Conservation (phyloP, 2,888 invertebrate species). For the Xylocampa areola region DNA sequence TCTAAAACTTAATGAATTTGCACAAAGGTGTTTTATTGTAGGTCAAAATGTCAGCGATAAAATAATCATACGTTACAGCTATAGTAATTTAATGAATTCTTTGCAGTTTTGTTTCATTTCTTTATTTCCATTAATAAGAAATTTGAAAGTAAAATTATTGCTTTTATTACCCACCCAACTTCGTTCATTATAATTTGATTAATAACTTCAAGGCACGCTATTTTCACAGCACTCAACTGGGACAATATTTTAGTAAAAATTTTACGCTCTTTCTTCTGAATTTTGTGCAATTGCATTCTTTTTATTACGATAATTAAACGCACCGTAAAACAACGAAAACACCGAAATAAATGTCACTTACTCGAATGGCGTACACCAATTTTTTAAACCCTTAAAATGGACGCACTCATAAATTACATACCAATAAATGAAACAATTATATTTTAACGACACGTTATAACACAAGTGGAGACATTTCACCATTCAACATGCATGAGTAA, state of each 20-base stretch:
- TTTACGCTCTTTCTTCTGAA: neutral
- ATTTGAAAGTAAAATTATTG: slow-evolving; percentile 11
- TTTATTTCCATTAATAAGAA: neutral
- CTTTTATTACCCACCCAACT: slow-evolving; percentile 5
- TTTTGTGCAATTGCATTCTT: neutral
- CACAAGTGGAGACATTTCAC: slow-evolving; percentile 22
- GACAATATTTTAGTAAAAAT: neutral
- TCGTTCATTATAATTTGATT: slow-evolving; percentile 23
- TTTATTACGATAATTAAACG: slow-evolving; percentile 8
- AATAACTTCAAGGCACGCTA: slow-evolving; percentile 38
- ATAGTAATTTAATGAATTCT: neutral
- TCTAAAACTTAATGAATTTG: slow-evolving; percentile 21
- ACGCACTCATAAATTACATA: slow-evolving; percentile 18
- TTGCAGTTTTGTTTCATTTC: neutral
- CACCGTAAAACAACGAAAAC: slow-evolving; percentile 21
- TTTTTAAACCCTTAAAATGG: slow-evolving; percentile 18
- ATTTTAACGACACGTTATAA: slow-evolving; percentile 22
- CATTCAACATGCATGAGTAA: slow-evolving; percentile 24
- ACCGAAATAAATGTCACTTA: slow-evolving; percentile 1
- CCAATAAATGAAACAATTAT: slow-evolving; percentile 20
- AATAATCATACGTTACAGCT: neutral
- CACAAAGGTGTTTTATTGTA: slow-evolving; percentile 21
- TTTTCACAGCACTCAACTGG: slow-evolving; percentile 16
- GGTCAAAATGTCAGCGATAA: slow-evolving; percentile 20
- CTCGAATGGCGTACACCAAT: slow-evolving; percentile 15